Evolutionary conservation across 1,140 invertebrate species (phyloP), one percentile per base, ranked within the genome.

Genomic region (Zaprionus vittiger): DNA sequence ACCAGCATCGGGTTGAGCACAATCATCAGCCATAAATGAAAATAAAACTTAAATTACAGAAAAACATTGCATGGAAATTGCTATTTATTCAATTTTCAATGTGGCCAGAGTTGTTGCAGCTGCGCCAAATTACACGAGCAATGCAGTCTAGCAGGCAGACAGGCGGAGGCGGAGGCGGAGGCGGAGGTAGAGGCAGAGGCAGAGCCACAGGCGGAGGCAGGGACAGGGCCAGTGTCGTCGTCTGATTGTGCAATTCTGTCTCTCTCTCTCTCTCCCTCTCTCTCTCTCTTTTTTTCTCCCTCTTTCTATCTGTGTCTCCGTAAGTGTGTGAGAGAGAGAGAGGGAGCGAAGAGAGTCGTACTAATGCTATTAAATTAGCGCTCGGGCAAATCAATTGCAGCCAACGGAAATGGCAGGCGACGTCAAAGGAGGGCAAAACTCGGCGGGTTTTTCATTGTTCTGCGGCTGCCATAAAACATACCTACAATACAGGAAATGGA

Each of bases 41-140:
- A 86, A 86, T 87, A 86, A 78, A 89, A 84, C 79, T 89, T 71
- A 89, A 86, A 86, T 86, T 87, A 79, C 72, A 86, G 70, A 83
- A 87, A 86, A 86, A 86, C 70, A 86, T 83, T 86, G 80, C 77
- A 80, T 83, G 75, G 69, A 83, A 83, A 83, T 86, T 80, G 73
- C 77, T 89, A 78, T 89, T 86, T 86, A 89, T 80, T 83, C 77
- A 86, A 84, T 81, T 77, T 69, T 12, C 57, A 69, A 28, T 69
- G 56, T 66, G 68, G 73, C 72, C 66, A 81, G 37, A 56, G 54
- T 73, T 60, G 71, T 55, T 73, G 83, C 83, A 86, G 83, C 80
- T 83, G 80, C 52, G 80, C 73, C 73, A 79, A 86, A 85, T 75
- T 75, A 80, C 77, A 72, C 70, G 37, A 24, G 14, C 34, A 14